Percentiles rank a stretch among this genome's conserved stretches.
phyloP scores from a whole-genome alignment of 2,797 vertebrate genomes.

The Psittacula derbiana region DNA sequence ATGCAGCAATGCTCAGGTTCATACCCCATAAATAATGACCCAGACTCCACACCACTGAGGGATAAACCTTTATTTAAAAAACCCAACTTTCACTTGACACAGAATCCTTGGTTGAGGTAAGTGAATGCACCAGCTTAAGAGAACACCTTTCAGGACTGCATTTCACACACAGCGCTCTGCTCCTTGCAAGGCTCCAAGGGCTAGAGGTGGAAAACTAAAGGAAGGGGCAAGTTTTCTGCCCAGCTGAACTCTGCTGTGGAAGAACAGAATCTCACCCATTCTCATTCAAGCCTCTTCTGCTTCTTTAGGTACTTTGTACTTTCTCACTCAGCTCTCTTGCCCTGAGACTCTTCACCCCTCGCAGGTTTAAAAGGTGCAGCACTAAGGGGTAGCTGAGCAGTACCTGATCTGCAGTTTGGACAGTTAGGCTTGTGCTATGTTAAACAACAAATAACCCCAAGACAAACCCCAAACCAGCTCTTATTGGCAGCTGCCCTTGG shows the following conservation, averaged over 20 bases:
- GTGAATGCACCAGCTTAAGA: conserved; percentile 41
- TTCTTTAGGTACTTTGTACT: background rate
- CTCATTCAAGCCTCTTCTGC: background rate
- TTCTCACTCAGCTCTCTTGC: background rate
- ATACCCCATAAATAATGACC: background rate
- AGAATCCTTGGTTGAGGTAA: conserved; percentile 61
- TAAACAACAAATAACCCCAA: background rate
- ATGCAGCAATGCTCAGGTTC: background rate
- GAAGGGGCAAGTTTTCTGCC: background rate
- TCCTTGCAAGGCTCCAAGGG: background rate
- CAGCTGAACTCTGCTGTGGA: background rate
- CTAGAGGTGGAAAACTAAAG: background rate
- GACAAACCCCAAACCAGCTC: background rate
- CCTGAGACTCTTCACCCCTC: background rate
- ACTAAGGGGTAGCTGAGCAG: background rate
- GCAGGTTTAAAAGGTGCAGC: background rate
- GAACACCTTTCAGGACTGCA: background rate
- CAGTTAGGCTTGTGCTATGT: background rate
- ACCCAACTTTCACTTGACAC: background rate
- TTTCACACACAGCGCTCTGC: background rate
- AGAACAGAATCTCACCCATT: background rate
- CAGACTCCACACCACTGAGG: background rate
- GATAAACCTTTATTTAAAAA: conserved; percentile 57
- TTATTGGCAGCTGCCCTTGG: background rate
- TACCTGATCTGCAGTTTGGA: conserved; percentile 3